A percentile compares a stretch with the other conserved stretches of the same genome.
phyloP scores from a whole-genome alignment of 2,888 invertebrate species.

The Thymelicus sylvestris region DNA sequence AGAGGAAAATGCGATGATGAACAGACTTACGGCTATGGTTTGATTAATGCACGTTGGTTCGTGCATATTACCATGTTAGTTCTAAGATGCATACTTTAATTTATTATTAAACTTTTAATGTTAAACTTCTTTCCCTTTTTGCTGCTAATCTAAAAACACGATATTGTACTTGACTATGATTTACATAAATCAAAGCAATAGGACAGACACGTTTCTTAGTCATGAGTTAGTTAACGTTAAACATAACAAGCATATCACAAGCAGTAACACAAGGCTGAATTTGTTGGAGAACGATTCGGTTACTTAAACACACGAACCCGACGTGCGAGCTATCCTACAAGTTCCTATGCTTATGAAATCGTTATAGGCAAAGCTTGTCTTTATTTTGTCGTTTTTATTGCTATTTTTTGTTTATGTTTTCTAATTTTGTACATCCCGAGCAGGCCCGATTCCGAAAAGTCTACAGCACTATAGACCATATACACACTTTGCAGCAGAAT shows the following conservation, averaged over 20 bases:
- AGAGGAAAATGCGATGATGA: constrained; percentile 48
- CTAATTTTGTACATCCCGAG: no score
- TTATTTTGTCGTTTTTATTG: neutral
- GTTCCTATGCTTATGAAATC: constrained; percentile 5
- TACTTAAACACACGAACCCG: constrained; percentile 15
- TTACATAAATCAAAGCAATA: no score
- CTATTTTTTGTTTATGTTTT: no score
- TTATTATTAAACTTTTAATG: constrained; percentile 76
- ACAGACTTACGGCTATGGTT: constrained; percentile 42
- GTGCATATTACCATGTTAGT: constrained; percentile 48
- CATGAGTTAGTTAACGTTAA: no score
- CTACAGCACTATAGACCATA: no score
- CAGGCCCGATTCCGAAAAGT: no score
- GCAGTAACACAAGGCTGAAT: no score
- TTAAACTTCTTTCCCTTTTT: constrained; percentile 60
- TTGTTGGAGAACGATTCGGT: no score
- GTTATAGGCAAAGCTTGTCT: neutral
- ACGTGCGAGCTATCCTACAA: constrained; percentile 26
- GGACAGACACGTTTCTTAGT: neutral
- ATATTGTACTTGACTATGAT: no score
- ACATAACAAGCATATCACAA: no score
- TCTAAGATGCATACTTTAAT: constrained; percentile 66
- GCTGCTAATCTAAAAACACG: constrained; percentile 1
- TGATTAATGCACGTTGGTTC: constrained; percentile 41
- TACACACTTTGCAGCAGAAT: no score